Conservation (phyloP, 2,113 vertebrate species). For the Sinocyclocheilus anophthalmus region DNA sequence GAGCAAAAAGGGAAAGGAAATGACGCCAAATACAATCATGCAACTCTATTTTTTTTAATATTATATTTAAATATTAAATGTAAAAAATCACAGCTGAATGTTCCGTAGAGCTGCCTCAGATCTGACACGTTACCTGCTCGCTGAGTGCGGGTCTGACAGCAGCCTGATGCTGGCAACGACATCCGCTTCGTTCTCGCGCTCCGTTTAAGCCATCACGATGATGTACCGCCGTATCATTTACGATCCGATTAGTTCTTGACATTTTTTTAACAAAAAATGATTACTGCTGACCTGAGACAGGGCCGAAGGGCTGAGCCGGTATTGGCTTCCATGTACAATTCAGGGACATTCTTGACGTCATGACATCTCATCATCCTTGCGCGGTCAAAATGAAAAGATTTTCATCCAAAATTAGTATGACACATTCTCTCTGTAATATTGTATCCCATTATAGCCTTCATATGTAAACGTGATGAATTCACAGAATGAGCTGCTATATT, state of each 20-base stretch:
- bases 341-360: constrained; percentile 47
- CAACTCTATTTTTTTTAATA: not conserved
- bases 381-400: not conserved
- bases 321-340: no score
- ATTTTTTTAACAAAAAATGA: constrained; percentile 46
- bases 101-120: not conserved
- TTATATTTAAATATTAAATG: not conserved
- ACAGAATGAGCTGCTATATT: not conserved
- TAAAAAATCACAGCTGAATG: not conserved
- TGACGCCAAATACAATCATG: not conserved
- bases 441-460: not conserved
- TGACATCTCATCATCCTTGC: no score
- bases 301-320: constrained; percentile 24
- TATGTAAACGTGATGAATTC: not conserved
- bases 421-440: no score
- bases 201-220: constrained; percentile 54
- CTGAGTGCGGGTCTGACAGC: constrained; percentile 13
- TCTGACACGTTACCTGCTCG: constrained; percentile 38
- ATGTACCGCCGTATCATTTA: constrained; percentile 19
- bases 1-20: not conserved
- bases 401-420: not conserved
- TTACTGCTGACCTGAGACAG: not conserved
- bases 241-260: constrained; percentile 54
- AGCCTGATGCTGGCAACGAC: not conserved
- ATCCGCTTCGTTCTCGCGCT: constrained; percentile 35